Evolutionary conservation across 2,888 invertebrate species (phyloP).

Genomic region (Mesochorus sp.): DNA sequence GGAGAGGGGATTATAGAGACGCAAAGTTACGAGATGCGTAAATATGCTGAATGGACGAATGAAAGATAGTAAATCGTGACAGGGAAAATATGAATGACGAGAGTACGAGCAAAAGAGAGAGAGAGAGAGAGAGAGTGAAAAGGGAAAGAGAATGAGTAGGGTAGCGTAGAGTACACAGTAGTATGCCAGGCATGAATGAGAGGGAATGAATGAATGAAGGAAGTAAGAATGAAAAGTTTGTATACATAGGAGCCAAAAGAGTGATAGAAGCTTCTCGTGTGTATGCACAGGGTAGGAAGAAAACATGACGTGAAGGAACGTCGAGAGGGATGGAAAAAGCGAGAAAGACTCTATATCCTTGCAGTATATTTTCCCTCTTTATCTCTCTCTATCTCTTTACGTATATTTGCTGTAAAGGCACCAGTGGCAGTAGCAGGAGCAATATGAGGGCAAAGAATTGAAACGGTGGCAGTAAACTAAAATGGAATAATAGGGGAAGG

Average conservation of each 20-base stretch:
- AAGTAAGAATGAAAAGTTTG: constrained; percentile 48
- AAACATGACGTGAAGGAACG: constrained; percentile 28
- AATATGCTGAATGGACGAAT: constrained; percentile 36
- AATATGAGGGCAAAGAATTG: constrained; percentile 54
- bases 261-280: constrained; percentile 31
- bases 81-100: constrained; percentile 58
- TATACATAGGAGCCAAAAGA: constrained; percentile 41
- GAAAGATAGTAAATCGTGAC: constrained; percentile 45
- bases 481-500: constrained; percentile 79
- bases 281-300: constrained; percentile 17
- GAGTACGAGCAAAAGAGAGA: no score
- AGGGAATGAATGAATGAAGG: constrained; percentile 66
- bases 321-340: constrained; percentile 31
- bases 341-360: constrained; percentile 19
- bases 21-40: constrained; percentile 16
- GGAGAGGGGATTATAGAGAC: constrained; percentile 1
- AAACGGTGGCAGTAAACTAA: constrained; percentile 77
- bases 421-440: constrained; percentile 31
- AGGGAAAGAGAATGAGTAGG: constrained; percentile 28
- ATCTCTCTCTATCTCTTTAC: constrained; percentile 12
- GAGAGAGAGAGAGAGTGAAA: constrained; percentile 18
- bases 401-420: constrained; percentile 19
- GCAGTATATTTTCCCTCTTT: background rate
- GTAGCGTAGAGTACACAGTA: constrained; percentile 44
- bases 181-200: constrained; percentile 67